Percentiles rank a stretch among this genome's conserved stretches.
Evolutionary conservation across 2,888 invertebrate species (phyloP).

Genomic region (Panzeria rudis): DNA sequence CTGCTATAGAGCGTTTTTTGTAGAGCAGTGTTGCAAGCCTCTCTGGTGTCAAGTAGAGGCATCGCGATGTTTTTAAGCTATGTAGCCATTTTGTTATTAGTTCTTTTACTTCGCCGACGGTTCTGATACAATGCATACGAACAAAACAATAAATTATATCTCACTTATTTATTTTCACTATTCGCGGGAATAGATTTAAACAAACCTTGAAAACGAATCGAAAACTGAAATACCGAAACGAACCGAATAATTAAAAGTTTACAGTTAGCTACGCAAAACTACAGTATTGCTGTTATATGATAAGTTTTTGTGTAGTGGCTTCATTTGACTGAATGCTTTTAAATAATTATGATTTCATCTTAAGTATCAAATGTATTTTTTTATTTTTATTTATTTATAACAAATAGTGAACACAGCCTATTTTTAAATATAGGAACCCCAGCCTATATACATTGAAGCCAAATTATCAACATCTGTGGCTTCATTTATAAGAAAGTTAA

Average conservation of each 20-base stretch:
- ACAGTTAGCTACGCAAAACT: background rate
- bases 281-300: background rate
- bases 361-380: background rate
- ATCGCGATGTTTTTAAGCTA: no score
- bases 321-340: background rate
- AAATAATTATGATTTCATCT: background rate
- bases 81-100: no score
- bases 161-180: no score
- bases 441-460: slow-evolving; percentile 98
- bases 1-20: no score
- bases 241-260: background rate
- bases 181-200: no score
- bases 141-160: no score
- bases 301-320: background rate
- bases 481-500: slow-evolving; percentile 95
- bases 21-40: no score
- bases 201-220: background rate
- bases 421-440: slow-evolving; percentile 90
- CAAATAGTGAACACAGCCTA: background rate
- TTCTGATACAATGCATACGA: no score
- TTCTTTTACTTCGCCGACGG: no score
- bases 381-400: slow-evolving; percentile 27
- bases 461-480: slow-evolving; percentile 95
- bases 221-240: background rate
- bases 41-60: no score